A percentile compares a stretch with the other conserved stretches of the same genome.
phyloP scores from a whole-genome alignment of 64 coral and sea anemone genomes.

The Actinia equina region DNA sequence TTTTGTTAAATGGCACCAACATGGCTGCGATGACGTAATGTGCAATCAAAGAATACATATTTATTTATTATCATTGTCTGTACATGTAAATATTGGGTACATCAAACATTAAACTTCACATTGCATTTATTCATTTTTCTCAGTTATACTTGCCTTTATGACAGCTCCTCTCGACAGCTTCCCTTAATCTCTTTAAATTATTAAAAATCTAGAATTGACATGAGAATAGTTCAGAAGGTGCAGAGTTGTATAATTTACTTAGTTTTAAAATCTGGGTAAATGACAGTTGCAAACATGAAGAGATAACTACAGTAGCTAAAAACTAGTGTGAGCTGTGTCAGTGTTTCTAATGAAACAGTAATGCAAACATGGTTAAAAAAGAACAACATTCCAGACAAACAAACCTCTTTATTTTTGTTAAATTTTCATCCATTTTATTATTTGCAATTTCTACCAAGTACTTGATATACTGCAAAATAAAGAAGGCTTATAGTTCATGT shows the following conservation, averaged over 20 bases:
- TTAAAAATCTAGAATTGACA: not conserved
- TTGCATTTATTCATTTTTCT: no score
- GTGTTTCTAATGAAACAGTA: no score
- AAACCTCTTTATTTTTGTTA: slow-evolving; percentile 70
- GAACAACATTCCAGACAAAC: not conserved
- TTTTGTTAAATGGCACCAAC: no score
- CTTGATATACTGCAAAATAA: slow-evolving; percentile 53
- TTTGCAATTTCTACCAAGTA: slow-evolving; percentile 70
- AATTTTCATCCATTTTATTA: slow-evolving; percentile 74
- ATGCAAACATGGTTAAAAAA: not conserved
- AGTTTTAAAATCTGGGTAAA: no score
- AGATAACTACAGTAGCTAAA: no score
- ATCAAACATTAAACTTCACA: no score
- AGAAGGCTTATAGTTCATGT: not conserved
- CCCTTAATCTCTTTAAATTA: not conserved
- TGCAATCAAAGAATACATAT: no score
- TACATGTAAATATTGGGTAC: no score
- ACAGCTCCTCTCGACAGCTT: not conserved
- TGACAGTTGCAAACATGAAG: no score
- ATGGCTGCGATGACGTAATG: no score
- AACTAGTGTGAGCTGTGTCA: no score
- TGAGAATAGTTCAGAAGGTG: not conserved
- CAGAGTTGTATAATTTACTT: not conserved
- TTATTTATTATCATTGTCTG: no score
- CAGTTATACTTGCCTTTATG: not conserved